phyloP scores from a whole-genome alignment of 2,797 vertebrate species.

The Anisognathus igniventris region DNA sequence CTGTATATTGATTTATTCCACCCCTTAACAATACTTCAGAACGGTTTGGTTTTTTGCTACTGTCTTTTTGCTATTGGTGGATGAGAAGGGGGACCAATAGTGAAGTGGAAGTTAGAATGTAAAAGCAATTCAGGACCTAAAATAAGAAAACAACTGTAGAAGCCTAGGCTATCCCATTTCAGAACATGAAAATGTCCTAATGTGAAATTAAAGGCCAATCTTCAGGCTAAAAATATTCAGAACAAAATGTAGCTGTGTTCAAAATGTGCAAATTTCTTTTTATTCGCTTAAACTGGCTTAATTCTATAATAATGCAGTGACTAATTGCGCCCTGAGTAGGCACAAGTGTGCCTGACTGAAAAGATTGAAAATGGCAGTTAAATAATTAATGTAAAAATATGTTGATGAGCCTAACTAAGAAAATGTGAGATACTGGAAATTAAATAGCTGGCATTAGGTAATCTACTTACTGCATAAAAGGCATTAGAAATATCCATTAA shows the following conservation, averaged over 20 bases:
- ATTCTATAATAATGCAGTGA: conserved; percentile 5
- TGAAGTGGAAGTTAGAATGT: background rate
- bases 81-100: background rate
- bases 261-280: background rate
- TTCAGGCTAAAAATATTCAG: background rate
- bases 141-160: background rate
- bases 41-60: background rate
- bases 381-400: conserved; percentile 43
- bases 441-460: background rate
- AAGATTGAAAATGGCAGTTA: conserved; percentile 16
- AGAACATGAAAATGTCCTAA: background rate
- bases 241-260: background rate
- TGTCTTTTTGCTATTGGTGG: background rate
- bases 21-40: background rate
- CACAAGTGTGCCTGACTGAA: background rate
- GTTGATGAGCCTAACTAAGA: conserved; percentile 20
- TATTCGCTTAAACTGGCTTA: conserved; percentile 1
- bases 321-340: conserved; percentile 31
- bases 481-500: background rate
- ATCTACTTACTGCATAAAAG: background rate
- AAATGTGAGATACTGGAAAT: background rate
- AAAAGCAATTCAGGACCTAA: background rate
- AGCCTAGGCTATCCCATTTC: background rate
- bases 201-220: background rate
- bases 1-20: background rate